Percentiles rank a stretch among this genome's conserved stretches.
These are phyloP conservation scores for Drosophila austrosaltans DNA, from an alignment of 2,888 invertebrate species.

Conservation along the genomic window DNA sequence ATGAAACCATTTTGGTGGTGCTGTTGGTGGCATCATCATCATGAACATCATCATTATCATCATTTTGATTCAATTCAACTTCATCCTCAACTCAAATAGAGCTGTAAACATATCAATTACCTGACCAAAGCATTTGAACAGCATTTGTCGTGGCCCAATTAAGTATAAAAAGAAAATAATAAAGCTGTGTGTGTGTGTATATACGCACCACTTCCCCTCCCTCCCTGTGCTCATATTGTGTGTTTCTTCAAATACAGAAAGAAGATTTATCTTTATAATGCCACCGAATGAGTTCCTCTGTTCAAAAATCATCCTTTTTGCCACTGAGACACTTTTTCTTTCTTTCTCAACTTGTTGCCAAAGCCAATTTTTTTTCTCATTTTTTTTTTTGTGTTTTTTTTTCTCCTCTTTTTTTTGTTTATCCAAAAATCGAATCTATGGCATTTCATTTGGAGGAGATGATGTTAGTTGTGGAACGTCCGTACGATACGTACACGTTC, in stretches of 20 bases:
- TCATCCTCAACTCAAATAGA: constrained; percentile 51
- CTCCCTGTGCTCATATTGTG: too few relatives aligned
- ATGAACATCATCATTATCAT: neutral
- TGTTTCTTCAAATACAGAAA: too few relatives aligned
- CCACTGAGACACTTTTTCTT: constrained; percentile 63
- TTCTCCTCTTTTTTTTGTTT: constrained; percentile 9
- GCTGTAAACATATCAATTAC: constrained; percentile 76
- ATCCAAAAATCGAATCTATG: constrained; percentile 71
- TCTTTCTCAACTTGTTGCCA: constrained; percentile 70
- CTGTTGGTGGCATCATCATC: neutral
- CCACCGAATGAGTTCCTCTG: neutral
- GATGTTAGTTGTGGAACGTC: neutral
- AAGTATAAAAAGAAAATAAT: constrained; percentile 20
- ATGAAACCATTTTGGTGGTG: constrained; percentile 37
- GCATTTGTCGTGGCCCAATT: constrained; percentile 59
- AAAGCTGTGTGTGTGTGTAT: neutral
- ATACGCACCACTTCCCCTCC: neutral
- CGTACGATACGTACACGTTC: constrained; percentile 11
- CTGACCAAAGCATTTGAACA: constrained; percentile 48
- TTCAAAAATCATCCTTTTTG: neutral
- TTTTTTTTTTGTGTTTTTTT: neutral
- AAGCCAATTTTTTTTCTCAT: constrained; percentile 30
- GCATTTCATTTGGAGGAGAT: constrained; percentile 64
- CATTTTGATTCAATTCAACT: neutral
- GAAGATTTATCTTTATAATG: constrained; percentile 14